Conservation (phyloP, 2,888 invertebrate species). For the Netelia inedita region DNA sequence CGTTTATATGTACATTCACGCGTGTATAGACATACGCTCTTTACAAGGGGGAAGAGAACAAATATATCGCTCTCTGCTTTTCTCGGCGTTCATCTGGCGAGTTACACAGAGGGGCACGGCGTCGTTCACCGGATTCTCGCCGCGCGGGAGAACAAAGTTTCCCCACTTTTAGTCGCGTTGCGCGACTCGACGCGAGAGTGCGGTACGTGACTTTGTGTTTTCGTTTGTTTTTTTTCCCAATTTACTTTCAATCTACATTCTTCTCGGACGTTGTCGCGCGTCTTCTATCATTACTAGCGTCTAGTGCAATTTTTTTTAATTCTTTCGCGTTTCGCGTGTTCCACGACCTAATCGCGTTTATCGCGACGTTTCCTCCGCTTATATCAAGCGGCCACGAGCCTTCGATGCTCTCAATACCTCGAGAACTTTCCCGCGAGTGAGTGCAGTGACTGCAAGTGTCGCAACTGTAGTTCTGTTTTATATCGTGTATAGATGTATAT, state of each 20-base stretch:
- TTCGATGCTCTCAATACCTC: constrained; percentile 45
- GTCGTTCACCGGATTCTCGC: not conserved
- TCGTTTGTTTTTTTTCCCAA: constrained; percentile 13
- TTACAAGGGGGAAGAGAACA: constrained; percentile 14
- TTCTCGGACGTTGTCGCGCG: not conserved
- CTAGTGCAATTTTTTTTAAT: constrained; percentile 1
- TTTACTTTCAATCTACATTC: not conserved
- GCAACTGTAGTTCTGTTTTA: not conserved
- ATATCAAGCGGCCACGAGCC: constrained; percentile 50
- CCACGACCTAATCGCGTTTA: not conserved
- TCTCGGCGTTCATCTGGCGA: not conserved
- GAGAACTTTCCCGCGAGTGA: constrained; percentile 46
- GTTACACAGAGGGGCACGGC: not conserved
- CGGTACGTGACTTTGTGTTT: not conserved
- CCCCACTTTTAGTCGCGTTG: constrained; percentile 30
- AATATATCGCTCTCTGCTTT: constrained; percentile 10
- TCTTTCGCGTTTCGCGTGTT: not conserved
- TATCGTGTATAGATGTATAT: too few relatives aligned
- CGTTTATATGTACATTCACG: not conserved
- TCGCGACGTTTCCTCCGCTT: constrained; percentile 24
- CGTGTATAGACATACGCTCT: not conserved
- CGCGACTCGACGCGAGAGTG: constrained; percentile 7
- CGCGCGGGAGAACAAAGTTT: not conserved
- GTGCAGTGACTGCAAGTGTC: constrained; percentile 29
- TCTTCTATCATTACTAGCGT: not conserved